phyloP scores from a whole-genome alignment of 2,113 vertebrate species.

The Archilochus colubris region DNA sequence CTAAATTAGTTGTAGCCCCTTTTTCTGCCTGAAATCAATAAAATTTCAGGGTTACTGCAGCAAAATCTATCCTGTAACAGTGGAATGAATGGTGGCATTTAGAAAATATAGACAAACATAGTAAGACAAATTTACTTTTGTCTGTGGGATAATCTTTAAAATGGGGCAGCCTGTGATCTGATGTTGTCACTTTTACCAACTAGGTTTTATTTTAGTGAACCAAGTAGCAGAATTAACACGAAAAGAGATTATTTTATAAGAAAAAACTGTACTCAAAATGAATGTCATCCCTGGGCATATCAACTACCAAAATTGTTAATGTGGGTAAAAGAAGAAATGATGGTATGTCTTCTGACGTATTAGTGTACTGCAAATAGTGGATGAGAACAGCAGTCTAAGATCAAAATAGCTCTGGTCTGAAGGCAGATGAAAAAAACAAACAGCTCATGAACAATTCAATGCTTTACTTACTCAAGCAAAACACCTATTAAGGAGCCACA shows the following conservation, averaged over 20 bases:
- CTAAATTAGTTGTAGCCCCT: background rate
- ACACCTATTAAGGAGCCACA: background rate
- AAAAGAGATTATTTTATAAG: background rate
- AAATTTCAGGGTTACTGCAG: background rate
- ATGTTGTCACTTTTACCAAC: background rate
- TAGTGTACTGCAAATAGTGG: background rate
- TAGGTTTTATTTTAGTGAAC: background rate
- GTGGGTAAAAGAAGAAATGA: background rate
- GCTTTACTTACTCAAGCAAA: background rate
- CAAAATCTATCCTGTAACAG: background rate
- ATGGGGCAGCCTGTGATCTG: background rate
- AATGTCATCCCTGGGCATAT: background rate
- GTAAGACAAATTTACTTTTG: background rate
- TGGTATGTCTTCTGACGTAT: background rate
- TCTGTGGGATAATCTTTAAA: constrained; percentile 22
- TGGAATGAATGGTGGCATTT: background rate
- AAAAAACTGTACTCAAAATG: background rate
- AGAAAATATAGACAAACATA: constrained; percentile 28
- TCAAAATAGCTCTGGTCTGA: background rate
- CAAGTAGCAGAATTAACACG: background rate
- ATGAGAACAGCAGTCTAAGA: background rate
- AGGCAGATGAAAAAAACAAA: background rate
- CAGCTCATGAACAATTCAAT: background rate
- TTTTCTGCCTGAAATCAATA: background rate
- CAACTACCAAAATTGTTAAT: background rate